Evolutionary conservation across 2,888 invertebrate genomes (phyloP), one percentile per base, ranked within the genome.

Genomic region (Drosophila affinis): DNA sequence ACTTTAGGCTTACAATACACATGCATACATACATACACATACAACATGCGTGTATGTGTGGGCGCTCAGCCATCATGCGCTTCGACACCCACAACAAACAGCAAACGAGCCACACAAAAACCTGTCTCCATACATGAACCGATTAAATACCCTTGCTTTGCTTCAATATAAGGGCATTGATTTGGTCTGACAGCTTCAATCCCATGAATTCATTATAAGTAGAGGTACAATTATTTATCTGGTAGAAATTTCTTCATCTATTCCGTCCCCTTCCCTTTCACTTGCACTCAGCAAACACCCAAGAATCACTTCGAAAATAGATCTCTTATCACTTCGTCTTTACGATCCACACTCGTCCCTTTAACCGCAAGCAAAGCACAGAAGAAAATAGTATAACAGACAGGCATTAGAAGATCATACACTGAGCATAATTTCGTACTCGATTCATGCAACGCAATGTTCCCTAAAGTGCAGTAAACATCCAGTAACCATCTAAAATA

Each of bases 11-110:
- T 17, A 72, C 70, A 71, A 54, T 44, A 47, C 44, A 71, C 32
- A 53, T 52, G 48, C 53, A 47, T 44, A 27, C 17, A 21, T 44
- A 17, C 39, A 44, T 49, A 63, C 70, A 52, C 65, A 64, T 29
- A 58, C 29, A 32, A 34, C 34, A 44, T 7, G 6, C 39, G 39
- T 39, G 7, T 39, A n/a, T 7, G 14, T 47, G 21, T 34, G 47
- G 55, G 45, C 69, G 57, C 69, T 65, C 56, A 69, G 70, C 53
- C 70, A 76, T 63, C 82, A 76, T 70, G 74, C 74, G 75, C 85
- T 74, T 81, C 70, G 85, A 85, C 85, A 85, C 82, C 85, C 81
- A 82, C 88, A 56, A 58, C 62, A 54, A 51, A 76, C 76, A 81
- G 56, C 44, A 63, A 70, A 54, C 53, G 51, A 21, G 57, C 48